Evolutionary conservation across 2,113 vertebrate species (phyloP), one percentile per base, ranked within the genome.

Genomic region (Butastur rufipennis): DNA sequence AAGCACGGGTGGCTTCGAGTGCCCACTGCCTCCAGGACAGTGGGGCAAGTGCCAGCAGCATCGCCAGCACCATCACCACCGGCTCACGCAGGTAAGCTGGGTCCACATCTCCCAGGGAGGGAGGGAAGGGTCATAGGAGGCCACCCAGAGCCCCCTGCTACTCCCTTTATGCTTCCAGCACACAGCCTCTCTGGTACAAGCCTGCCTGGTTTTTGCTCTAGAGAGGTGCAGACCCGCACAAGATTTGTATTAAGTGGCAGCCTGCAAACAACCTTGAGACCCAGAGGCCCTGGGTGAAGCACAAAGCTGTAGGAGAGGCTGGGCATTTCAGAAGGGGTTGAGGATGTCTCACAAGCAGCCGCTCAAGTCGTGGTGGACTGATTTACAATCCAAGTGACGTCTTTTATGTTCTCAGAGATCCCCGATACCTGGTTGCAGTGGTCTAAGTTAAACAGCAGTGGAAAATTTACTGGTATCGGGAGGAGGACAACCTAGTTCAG

Each of bases 71-170:
- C 16, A 11, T 7, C 4, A 18, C 11, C 6, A 4, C 6, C 0
- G 0, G 6, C 36, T 79, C 47, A 36, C 4, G 0, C 38, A 73
- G 52, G 86, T 73, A 5, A 88, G 29, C 7, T 42, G 45, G n/a
- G 19, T 34, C 22, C 34, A 17, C 18, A 17, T 1, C 17, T 52
- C 29, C 20, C 18, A 20, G 17, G 36, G 45, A 68, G 13, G 21
- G 26, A 48, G 6, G 26, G 10, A 87, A 25, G 6, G 11, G 36
- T 42, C 14, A 77, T 62, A 21, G 17, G 11, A 43, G 14, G 21
- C 12, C 26, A 61, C 13, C 16, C 0, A 0, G 9, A 40, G 6
- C 5, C 8, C 16, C 7, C 20, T 0, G 3, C 23, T 36, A 7
- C 7, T 13, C 12, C 15, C 5, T 52, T 62, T 10, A 3, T 9